Conservation (phyloP, 2,113 vertebrate genomes). For the Serilophus lunatus region DNA sequence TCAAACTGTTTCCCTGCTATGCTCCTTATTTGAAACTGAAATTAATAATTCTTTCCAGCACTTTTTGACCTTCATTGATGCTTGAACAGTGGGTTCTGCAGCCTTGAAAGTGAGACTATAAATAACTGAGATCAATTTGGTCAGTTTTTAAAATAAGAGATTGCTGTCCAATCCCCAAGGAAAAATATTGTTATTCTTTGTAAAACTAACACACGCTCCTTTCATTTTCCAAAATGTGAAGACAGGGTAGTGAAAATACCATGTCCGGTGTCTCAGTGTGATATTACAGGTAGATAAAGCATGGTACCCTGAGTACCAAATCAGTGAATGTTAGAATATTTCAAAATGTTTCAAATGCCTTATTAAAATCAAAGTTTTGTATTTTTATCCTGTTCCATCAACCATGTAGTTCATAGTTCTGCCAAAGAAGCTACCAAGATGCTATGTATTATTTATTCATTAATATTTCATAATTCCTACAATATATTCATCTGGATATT, state of each 20-base stretch:
- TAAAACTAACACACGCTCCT: rapidly evolving
- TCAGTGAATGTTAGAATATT: neutral
- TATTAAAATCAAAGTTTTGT: neutral
- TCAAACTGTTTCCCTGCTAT: neutral
- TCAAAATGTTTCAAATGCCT: neutral
- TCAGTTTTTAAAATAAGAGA: neutral
- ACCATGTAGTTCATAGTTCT: neutral
- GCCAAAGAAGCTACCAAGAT: neutral
- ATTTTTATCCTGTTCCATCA: neutral
- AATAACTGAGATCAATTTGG: neutral
- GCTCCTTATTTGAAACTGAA: neutral
- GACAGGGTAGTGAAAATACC: neutral
- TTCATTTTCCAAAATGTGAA: neutral
- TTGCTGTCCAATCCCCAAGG: neutral
- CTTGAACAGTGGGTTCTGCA: neutral
- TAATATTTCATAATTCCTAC: neutral
- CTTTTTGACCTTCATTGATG: neutral
- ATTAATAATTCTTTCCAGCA: neutral
- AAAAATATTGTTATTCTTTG: neutral
- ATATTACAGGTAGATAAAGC: neutral
- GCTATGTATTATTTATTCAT: neutral
- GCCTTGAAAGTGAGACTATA: neutral
- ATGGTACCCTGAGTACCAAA: neutral
- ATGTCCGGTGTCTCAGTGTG: neutral
- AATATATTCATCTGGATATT: neutral